A percentile compares a stretch with the other conserved stretches of the same genome.
Evolutionary conservation across 2,113 vertebrate species (phyloP).

Genomic region (Megalops atlanticus): DNA sequence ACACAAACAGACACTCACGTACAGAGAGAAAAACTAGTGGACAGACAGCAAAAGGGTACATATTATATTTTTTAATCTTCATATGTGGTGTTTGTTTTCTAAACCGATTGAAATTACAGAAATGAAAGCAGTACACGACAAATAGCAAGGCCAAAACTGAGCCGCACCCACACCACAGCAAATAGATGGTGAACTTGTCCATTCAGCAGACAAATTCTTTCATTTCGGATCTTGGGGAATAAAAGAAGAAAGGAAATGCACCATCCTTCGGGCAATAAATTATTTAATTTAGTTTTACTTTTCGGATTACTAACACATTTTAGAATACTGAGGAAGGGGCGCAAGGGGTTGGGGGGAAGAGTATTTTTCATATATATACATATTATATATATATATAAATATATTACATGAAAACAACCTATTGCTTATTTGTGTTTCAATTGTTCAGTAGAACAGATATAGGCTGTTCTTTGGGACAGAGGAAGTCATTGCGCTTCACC

Average conservation of each 20-base stretch:
- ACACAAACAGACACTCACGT: slow-evolving; percentile 15
- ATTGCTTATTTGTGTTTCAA: slow-evolving; percentile 15
- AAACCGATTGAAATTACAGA: slow-evolving; percentile 23
- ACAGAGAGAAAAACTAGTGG: not conserved
- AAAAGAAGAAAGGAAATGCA: slow-evolving; percentile 51
- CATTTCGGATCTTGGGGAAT: slow-evolving; percentile 36
- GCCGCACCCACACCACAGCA: not conserved
- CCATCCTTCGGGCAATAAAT: slow-evolving; percentile 72
- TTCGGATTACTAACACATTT: slow-evolving; percentile 61
- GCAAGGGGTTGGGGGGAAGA: not conserved
- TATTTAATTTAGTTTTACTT: slow-evolving; percentile 60
- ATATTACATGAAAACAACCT: slow-evolving; percentile 5
- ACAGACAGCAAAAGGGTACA: slow-evolving; percentile 34
- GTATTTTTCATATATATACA: not conserved
- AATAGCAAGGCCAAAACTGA: slow-evolving; percentile 17
- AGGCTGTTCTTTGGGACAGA: slow-evolving; percentile 14
- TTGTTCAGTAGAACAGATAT: not conserved
- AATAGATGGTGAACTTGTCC: not conserved
- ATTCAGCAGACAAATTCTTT: slow-evolving; percentile 48
- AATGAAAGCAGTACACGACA: slow-evolving; percentile 14
- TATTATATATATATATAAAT: slow-evolving; percentile 15
- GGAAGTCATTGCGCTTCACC: slow-evolving; percentile 55
- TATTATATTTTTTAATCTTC: not conserved
- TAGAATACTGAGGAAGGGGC: slow-evolving; percentile 24
- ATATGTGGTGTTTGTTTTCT: slow-evolving; percentile 25